Evolutionary conservation across 2,113 vertebrate genomes (phyloP).

Genomic region (Osmerus eperlanus): DNA sequence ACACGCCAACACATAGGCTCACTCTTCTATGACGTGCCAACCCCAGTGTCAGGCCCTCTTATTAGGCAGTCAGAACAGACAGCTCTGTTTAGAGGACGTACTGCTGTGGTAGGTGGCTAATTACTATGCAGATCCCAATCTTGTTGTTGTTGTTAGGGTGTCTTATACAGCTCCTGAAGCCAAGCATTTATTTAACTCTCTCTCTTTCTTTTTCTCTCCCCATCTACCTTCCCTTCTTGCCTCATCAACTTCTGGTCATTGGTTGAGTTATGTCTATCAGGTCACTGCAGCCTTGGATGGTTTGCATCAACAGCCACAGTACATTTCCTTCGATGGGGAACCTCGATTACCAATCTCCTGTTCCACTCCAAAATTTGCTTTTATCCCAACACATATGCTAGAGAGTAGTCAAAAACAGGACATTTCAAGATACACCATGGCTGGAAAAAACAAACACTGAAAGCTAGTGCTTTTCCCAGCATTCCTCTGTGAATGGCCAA

Average conservation of each 20-base stretch:
- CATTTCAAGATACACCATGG: slow-evolving; percentile 42
- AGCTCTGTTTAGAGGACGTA: slow-evolving; percentile 16
- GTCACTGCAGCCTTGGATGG: slow-evolving; percentile 36
- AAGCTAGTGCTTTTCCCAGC: slow-evolving; percentile 34
- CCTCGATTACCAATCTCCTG: slow-evolving; percentile 42
- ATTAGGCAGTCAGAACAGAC: slow-evolving; percentile 22
- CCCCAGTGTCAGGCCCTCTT: background rate
- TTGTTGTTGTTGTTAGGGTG: slow-evolving; percentile 29
- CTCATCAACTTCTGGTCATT: slow-evolving; percentile 38
- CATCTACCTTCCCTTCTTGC: background rate
- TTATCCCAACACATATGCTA: slow-evolving; percentile 33
- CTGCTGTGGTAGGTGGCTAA: slow-evolving; percentile 14
- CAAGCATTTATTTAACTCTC: slow-evolving; percentile 23
- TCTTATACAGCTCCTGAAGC: slow-evolving; percentile 21
- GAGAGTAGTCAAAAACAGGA: slow-evolving; percentile 49
- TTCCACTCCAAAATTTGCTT: slow-evolving; percentile 35
- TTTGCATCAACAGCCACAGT: slow-evolving; percentile 35
- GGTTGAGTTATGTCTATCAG: slow-evolving; percentile 32
- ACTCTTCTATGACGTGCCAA: too few species aligned
- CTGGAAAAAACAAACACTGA: slow-evolving; percentile 28
- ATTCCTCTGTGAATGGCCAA: slow-evolving; percentile 16
- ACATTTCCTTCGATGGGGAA: slow-evolving; percentile 36
- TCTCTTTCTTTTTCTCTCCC: slow-evolving; percentile 3
- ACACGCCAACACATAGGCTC: too few species aligned
- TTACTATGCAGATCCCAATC: slow-evolving; percentile 26